Evolutionary conservation across 2,888 invertebrate species (phyloP), one percentile per base, ranked within the genome.

Genomic region (Leptopilina drosophilae): DNA sequence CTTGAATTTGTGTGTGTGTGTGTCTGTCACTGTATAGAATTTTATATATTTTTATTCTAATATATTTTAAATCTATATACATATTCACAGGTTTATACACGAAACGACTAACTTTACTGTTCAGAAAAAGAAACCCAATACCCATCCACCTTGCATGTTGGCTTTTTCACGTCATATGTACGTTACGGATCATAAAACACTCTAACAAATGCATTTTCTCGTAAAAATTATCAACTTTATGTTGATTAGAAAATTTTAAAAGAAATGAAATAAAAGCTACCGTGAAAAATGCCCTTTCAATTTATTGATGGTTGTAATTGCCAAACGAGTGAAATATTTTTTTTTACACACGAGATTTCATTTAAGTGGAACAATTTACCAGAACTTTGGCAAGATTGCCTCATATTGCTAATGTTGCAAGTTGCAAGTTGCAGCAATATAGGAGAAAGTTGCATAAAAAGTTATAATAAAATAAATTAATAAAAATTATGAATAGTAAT

Each of bases 91-190:
- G 80, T 80, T 82, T 81, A 81, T 80, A 83, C 81, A 81, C 82
- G 80, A 82, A 79, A 79, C 76, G 81, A 82, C 78, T 84, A 81
- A 82, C 80, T 82, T 81, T 79, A 78, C 78, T 76, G 81, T 81
- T 82, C 81, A 84, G 80, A 81, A 81, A 59, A 82, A 80, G 87
- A 85, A 87, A 88, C 84, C 83, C 82, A 84, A 88, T 81, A 87
- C 86, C 84, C 80, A 81, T 84, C 82, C 85, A 86, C 86, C 86
- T 86, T 86, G 86, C 83, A 82, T 80, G 83, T 85, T 85, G 81
- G 78, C 82, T 80, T 77, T 82, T 84, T 49, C 49, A 49, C 12
- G 49, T 49, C 49, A 49, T 49, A 49, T 9, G 12, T 84, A 85
- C 86, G 83, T 85, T 83, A 85, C 77, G 85, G 79, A 80, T 84